A percentile compares a stretch with the other conserved stretches of the same genome.
Evolutionary conservation across 2,113 vertebrate species (phyloP).

Genomic region (Piprites chloris): DNA sequence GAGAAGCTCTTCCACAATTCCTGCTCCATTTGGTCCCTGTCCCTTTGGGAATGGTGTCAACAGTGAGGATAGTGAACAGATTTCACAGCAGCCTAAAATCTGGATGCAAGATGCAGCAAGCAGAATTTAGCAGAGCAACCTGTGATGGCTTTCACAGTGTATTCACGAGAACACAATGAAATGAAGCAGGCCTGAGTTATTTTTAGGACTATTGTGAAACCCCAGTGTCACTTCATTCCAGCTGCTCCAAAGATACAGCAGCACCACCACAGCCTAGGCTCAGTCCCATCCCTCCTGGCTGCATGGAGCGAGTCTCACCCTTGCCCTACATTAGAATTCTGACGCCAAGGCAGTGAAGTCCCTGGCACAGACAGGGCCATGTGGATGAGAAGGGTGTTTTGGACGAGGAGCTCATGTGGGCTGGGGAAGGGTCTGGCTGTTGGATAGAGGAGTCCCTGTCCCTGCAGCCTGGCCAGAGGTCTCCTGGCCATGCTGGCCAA

Average conservation of each 20-base stretch:
- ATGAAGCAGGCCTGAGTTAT: not conserved
- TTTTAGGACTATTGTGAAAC: conserved; percentile 40
- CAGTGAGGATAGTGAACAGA: not conserved
- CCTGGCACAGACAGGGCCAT: not conserved
- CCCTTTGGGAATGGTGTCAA: not conserved
- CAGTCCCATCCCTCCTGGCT: not conserved
- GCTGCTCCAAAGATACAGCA: not conserved
- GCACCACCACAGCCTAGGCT: not conserved
- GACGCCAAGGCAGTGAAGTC: not conserved
- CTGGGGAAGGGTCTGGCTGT: not conserved
- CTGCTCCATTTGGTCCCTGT: not conserved
- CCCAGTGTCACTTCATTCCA: not conserved
- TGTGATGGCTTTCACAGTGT: not conserved
- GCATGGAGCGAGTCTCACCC: not conserved
- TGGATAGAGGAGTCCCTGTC: not conserved
- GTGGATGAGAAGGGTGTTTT: not conserved
- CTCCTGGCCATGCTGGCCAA: not conserved
- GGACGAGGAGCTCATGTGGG: not conserved
- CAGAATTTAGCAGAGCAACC: not conserved
- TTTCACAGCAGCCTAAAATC: not conserved
- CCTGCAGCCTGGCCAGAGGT: not conserved
- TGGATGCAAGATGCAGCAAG: not conserved
- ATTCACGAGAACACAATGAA: not conserved
- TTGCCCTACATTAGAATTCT: not conserved
- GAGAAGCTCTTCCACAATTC: not conserved